Base-by-base conservation (phyloP, 2,888 invertebrate species). In the Phengaris arion region DNA sequence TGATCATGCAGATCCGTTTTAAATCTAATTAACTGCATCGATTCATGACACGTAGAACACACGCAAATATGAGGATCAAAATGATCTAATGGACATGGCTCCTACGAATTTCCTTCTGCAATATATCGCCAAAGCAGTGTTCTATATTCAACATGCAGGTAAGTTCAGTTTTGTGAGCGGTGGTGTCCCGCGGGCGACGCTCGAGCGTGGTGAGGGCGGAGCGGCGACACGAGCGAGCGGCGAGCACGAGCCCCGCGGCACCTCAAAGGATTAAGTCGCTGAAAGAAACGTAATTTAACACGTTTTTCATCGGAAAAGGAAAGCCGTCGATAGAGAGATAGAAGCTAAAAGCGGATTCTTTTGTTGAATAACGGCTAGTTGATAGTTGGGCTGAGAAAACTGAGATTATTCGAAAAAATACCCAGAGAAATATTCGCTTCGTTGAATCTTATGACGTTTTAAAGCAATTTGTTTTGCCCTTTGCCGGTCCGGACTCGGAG, bases 321-420 rank as follows among this genome's bases (percentile, higher is more conserved):
- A 69, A 69, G 69, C 69, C 48, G n/a, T 69, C 69, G 69, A 69
- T 69, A 69, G 51, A 51, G 51, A 69, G 69, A 69, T 48, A 69
- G 69, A 69, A 48, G 48, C 69, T 69, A 69, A 48, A 46, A 69
- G 69, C 69, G 69, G 48, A 69, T 48, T 69, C 51, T 69, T 69
- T 69, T 69, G 51, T 69, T 69, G 69, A 69, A 69, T 69, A 69
- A 69, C 69, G 48, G 69, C 69, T 69, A 69, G 69, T 69, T 69
- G 46, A 69, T 15, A 48, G 48, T 55, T n/a, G 55, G 6, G 10
- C 52, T 52, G 69, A 35, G 69, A 69, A 48, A 69, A 69, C 69
- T 51, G 51, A 68, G 46, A 69, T 69, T 51, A 69, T 51, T 1
- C 55, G 55, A 55, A 15, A 55, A 55, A 55, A 55, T 55, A 55